A percentile compares a stretch with the other conserved stretches of the same genome.
Conservation (phyloP, 2,797 vertebrate species). For the Hemibagrus guttatus region DNA sequence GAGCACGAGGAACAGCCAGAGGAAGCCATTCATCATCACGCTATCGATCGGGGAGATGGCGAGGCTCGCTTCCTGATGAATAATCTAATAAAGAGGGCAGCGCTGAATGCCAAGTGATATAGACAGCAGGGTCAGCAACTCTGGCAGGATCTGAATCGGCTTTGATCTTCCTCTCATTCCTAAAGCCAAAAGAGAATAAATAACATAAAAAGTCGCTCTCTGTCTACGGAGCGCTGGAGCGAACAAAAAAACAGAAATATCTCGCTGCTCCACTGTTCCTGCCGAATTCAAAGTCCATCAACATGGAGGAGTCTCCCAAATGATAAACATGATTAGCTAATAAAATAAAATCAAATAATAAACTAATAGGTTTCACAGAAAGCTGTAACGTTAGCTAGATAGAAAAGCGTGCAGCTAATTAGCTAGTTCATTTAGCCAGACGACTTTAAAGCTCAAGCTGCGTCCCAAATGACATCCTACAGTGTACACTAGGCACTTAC, state of each 20-base stretch:
- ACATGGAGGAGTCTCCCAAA: not conserved
- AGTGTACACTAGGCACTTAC: too few relatives aligned
- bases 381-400: not conserved
- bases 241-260: not conserved
- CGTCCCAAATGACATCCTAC: too few relatives aligned
- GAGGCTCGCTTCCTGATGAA: slow-evolving; percentile 52
- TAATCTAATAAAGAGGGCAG: slow-evolving; percentile 57
- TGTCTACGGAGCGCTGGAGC: not conserved
- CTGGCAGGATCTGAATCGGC: slow-evolving; percentile 9
- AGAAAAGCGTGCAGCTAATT: too few relatives aligned
- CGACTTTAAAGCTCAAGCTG: not conserved
- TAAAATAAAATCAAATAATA: not conserved
- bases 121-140: slow-evolving; percentile 52
- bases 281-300: not conserved
- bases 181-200: slow-evolving; percentile 46
- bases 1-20: slow-evolving; percentile 23
- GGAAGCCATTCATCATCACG: slow-evolving; percentile 54
- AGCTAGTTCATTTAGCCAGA: not conserved
- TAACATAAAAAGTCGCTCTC: slow-evolving; percentile 24
- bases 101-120: slow-evolving; percentile 52
- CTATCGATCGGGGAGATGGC: slow-evolving; percentile 45
- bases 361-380: not conserved
- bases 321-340: not conserved
- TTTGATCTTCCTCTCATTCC: slow-evolving; percentile 51
- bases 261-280: too few relatives aligned